Evolutionary conservation across 1,140 invertebrate genomes (phyloP).

Genomic region (Cecropterus lyciades): DNA sequence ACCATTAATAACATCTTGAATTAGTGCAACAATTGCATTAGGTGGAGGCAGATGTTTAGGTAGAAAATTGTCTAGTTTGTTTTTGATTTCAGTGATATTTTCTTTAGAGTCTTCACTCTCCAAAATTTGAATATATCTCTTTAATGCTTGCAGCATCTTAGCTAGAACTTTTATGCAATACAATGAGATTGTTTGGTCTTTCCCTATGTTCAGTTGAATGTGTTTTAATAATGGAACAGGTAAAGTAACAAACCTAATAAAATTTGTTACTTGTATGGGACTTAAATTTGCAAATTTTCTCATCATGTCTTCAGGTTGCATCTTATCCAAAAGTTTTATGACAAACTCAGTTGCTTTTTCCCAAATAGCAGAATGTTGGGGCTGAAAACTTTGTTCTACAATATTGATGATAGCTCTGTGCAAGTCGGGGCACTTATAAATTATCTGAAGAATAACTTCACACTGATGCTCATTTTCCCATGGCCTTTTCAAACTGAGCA

Average conservation of each 20-base stretch:
- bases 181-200: constrained; percentile 73
- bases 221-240: constrained; percentile 82
- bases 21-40: constrained; percentile 77
- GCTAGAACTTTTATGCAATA: constrained; percentile 79
- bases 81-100: constrained; percentile 70
- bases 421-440: constrained; percentile 89
- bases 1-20: constrained; percentile 69
- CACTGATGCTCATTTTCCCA: constrained; percentile 87
- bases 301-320: constrained; percentile 75
- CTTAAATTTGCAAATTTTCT: constrained; percentile 66
- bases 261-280: constrained; percentile 75
- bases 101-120: constrained; percentile 56
- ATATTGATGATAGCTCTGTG: constrained; percentile 86
- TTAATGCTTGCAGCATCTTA: constrained; percentile 78
- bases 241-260: constrained; percentile 80
- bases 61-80: constrained; percentile 76
- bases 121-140: constrained; percentile 70
- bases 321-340: constrained; percentile 77
- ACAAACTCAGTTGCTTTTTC: constrained; percentile 84
- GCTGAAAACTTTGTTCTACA: constrained; percentile 86
- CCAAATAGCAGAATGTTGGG: constrained; percentile 86
- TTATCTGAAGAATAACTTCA: constrained; percentile 87
- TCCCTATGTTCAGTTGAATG: constrained; percentile 69
- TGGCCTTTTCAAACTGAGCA: constrained; percentile 86
- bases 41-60: constrained; percentile 84